Evolutionary conservation across 2,888 invertebrate genomes (phyloP).

Genomic region (Calephelis perditalis): DNA sequence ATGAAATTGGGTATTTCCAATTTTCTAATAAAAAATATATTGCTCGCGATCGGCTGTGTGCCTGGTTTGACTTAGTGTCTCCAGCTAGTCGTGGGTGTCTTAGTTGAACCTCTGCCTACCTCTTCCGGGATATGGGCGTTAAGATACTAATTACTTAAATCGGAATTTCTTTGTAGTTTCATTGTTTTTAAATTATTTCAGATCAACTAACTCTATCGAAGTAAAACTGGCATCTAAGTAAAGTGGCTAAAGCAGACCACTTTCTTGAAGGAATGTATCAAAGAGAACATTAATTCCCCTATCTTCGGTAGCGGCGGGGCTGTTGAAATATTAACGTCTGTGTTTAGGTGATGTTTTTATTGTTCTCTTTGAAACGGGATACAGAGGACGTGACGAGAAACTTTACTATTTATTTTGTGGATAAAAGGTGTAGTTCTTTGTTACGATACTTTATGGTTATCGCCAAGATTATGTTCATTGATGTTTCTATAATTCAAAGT

Average conservation of each 20-base stretch:
- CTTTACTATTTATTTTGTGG: slow-evolving; percentile 4
- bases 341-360: slow-evolving; percentile 19
- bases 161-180: no score
- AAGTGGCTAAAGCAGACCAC: not conserved
- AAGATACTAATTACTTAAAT: no score
- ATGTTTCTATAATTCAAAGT: no score
- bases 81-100: no score
- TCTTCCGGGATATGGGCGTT: no score
- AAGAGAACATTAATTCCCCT: slow-evolving; percentile 7
- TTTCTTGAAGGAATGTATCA: slow-evolving; percentile 2
- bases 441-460: not conserved
- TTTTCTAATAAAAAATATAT: no score
- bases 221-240: not conserved
- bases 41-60: no score
- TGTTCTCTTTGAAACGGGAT: slow-evolving; percentile 15
- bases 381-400: slow-evolving; percentile 9
- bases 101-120: no score
- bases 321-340: slow-evolving; percentile 40
- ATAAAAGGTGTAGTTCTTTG: slow-evolving; percentile 8
- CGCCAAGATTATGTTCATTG: no score
- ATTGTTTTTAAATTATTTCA: no score
- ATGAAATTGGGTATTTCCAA: no score
- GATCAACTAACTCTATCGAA: not conserved
- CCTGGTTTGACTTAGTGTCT: no score
- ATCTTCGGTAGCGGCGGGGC: slow-evolving; percentile 1